A percentile compares a stretch with the other conserved stretches of the same genome.
Evolutionary conservation across 2,113 vertebrate species (phyloP).

Genomic region (Tragelaphus strepsiceros): DNA sequence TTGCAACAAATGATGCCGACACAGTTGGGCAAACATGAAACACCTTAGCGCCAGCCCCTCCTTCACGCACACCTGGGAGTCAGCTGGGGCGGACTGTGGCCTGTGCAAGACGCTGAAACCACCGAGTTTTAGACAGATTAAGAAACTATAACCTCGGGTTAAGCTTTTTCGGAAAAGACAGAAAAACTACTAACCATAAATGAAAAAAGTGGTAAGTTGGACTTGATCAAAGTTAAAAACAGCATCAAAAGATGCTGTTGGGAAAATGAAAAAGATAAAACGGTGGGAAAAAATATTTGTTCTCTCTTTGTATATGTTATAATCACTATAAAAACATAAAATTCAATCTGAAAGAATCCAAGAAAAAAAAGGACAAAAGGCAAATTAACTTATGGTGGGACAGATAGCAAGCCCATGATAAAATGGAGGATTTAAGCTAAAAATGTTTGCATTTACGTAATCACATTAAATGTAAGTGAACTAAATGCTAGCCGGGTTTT

Average conservation of each 20-base stretch:
- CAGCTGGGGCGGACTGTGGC: too few relatives aligned
- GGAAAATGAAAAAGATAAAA: not conserved
- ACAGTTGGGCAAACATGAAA: not conserved
- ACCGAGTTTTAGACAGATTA: not conserved
- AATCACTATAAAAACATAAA: not conserved
- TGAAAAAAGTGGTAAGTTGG: not conserved
- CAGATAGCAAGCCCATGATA: not conserved
- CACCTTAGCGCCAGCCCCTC: too few relatives aligned
- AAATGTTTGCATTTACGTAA: not conserved
- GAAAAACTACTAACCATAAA: not conserved
- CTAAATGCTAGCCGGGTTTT: not conserved
- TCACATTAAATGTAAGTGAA: not conserved
- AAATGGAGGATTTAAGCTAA: not conserved
- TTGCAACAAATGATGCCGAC: not conserved
- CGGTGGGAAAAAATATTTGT: not conserved
- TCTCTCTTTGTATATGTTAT: not conserved
- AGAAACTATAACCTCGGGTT: not conserved
- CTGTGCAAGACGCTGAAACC: not conserved
- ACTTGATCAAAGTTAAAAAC: not conserved
- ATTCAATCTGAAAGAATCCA: not conserved
- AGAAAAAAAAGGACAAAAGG: not conserved
- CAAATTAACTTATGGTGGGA: not conserved
- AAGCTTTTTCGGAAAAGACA: not conserved
- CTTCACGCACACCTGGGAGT: fast-evolving
- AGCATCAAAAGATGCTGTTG: not conserved